Evolutionary conservation across 92 coral and sea anemone species (phyloP), one percentile per base, ranked within the genome.

Genomic region (Ricordea florida): DNA sequence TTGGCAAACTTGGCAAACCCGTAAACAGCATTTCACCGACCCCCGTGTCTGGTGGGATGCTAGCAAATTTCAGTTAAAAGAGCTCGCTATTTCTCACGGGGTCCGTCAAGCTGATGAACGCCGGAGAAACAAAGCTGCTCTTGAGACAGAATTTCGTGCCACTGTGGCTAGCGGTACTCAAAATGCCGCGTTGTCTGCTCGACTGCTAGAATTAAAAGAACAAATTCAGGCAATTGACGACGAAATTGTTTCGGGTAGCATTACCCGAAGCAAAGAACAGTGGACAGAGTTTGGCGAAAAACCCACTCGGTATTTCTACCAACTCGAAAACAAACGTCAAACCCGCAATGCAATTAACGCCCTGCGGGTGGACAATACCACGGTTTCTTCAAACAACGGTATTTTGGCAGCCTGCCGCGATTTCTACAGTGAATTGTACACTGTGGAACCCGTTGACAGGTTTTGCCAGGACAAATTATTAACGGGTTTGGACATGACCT

Each of bases 401-500:
- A 68, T 68, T 3, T 28, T 68, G 0, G 6, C 9, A 0, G 42
- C 2, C 1, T 49, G 57, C 14, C 67, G 63, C 2, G 62, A 68
- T 32, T 68, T 68, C 25, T 68, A 68, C n/a, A 2, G 1, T 7
- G 10, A 24, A 9, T 35, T 65, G 10, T 65, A 65, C 57, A 22
- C 73, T 6, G 36, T 30, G 17, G 68, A 68, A 49, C 61, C 76
- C 25, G 45, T 49, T 11, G 62, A 68, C 82, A 75, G 61, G 82
- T 72, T 75, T 46, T 75, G 18, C 40, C 22, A 63, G 50, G 71
- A 52, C 40, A 49, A 34, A 63, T 63, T 63, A 63, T 63, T 63
- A 63, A 36, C 71, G 71, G 71, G 40, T 63, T 27, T 36, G 31
- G 22, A 36, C 71, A 52, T 63, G 71, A 41, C 47, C 13, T 41